phyloP scores from a whole-genome alignment of 1,140 invertebrate genomes.

The Cephus cinctus region DNA sequence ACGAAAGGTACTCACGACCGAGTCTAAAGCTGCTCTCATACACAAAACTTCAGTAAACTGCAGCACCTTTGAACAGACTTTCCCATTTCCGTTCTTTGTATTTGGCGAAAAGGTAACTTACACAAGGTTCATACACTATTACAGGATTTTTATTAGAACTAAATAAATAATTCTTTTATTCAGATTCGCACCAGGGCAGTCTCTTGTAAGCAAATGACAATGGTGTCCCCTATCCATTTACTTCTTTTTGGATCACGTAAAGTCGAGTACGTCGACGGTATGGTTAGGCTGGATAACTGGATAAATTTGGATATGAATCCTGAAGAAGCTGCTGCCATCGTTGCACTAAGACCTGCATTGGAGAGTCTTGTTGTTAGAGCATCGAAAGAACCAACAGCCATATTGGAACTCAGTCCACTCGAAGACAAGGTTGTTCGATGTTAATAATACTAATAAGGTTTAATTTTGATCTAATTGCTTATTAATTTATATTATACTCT shows the following conservation, averaged over 20 bases:
- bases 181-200: conserved; percentile 91
- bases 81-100: conserved; percentile 94
- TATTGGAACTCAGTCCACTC: conserved; percentile 57
- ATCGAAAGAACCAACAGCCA: conserved; percentile 74
- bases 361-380: conserved; percentile 81
- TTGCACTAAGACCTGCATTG: conserved; percentile 82
- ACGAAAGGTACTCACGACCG: conserved; percentile 92
- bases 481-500: conserved; percentile 11
- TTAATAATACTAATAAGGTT: conserved; percentile 26
- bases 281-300: conserved; percentile 86
- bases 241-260: conserved; percentile 89
- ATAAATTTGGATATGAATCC: conserved; percentile 87
- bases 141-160: conserved; percentile 1
- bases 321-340: conserved; percentile 73
- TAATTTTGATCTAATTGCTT: conserved; percentile 7
- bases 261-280: conserved; percentile 72
- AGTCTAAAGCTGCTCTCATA: conserved; percentile 90
- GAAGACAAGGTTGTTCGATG: conserved; percentile 58
- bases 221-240: conserved; percentile 93
- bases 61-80: conserved; percentile 77
- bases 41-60: conserved; percentile 98
- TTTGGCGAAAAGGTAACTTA: conserved; percentile 88
- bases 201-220: conserved; percentile 96
- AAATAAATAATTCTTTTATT: conserved; percentile 15
- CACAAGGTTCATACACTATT: not conserved